Percentiles rank a stretch among this genome's conserved stretches.
These are phyloP conservation scores for Eleginops maclovinus DNA, from an alignment of 2,113 vertebrate species.

Conservation along the genomic window DNA sequence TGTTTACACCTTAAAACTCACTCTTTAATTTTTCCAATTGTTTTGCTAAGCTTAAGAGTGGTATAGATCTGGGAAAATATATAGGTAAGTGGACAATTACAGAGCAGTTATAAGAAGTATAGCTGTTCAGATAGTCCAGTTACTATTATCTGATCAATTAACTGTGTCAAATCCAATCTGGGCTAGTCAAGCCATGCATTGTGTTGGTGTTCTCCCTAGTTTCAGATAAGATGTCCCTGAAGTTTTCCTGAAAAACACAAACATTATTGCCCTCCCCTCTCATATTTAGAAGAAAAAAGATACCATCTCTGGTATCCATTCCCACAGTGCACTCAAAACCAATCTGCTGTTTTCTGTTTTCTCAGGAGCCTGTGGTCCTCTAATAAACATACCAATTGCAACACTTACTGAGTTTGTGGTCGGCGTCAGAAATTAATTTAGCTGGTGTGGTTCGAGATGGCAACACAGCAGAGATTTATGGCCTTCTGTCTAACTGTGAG, in stretches of 20 bases:
- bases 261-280: conserved; percentile 20
- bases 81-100: background rate
- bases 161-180: conserved; percentile 7
- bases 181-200: background rate
- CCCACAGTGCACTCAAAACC: conserved; percentile 11
- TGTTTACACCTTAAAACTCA: too few relatives aligned
- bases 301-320: conserved; percentile 1
- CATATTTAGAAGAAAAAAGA: conserved; percentile 20
- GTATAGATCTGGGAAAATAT: background rate
- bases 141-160: background rate
- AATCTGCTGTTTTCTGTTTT: background rate
- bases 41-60: too few relatives aligned
- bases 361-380: conserved; percentile 18
- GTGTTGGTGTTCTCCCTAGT: background rate
- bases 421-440: conserved; percentile 39
- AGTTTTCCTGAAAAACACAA: conserved; percentile 32
- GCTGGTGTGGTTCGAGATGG: conserved; percentile 20
- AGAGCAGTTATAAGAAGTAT: background rate
- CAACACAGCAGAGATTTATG: conserved; percentile 32
- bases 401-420: conserved; percentile 47
- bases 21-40: too few relatives aligned
- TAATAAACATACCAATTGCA: conserved; percentile 32
- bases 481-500: conserved; percentile 52
- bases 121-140: background rate
- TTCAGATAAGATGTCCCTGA: conserved; percentile 42